Evolutionary conservation across 2,113 vertebrate species (phyloP).

Genomic region (Scalopus aquaticus): DNA sequence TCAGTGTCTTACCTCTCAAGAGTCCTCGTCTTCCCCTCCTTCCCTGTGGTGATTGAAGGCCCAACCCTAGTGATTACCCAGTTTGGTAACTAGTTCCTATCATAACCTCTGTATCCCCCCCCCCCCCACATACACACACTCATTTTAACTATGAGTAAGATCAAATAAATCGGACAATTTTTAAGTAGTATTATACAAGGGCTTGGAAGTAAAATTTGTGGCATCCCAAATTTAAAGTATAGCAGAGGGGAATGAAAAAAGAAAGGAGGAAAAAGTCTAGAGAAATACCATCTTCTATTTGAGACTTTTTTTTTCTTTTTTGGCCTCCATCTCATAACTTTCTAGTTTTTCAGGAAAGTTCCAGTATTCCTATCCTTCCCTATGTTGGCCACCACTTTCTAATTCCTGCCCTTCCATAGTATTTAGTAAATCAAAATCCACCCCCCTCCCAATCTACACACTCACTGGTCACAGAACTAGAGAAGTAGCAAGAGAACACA

Average conservation of each 20-base stretch:
- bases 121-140: not conserved
- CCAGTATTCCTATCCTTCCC: not conserved
- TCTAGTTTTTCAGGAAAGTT: not conserved
- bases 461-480: not conserved
- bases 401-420: not conserved
- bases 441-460: not conserved
- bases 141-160: not conserved
- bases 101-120: not conserved
- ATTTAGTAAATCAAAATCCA: not conserved
- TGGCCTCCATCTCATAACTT: not conserved
- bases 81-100: not conserved
- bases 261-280: no score
- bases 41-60: not conserved
- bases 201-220: not conserved
- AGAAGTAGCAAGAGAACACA: not conserved
- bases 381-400: not conserved
- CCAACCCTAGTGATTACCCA: not conserved
- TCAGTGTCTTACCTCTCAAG: not conserved
- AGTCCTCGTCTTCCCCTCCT: not conserved
- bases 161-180: not conserved
- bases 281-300: not conserved
- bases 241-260: no score
- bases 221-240: not conserved
- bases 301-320: not conserved
- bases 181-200: not conserved